Base-by-base conservation (phyloP, 2,888 invertebrate genomes). In the Rutpela maculata region DNA sequence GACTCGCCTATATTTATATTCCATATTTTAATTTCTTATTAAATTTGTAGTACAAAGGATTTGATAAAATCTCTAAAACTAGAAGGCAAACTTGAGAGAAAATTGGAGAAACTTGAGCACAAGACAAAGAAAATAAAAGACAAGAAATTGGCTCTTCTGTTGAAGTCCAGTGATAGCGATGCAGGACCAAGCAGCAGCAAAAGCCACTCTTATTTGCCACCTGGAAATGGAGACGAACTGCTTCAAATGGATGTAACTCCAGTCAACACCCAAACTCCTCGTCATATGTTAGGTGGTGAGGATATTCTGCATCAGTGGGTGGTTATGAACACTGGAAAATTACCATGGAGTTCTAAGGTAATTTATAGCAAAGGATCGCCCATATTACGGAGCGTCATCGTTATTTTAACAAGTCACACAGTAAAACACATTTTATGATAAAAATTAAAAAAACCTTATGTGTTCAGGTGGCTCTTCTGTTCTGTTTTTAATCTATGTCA, bases 51-150 rank as follows among this genome's bases (percentile, higher is more conserved):
- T 11, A 74, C 82, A 12, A 84, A 82, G 74, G 82, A 83, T 22
- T 62, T 83, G 11, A 43, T 82, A n/a, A 85, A 82, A 74, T 82
- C 85, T 0, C 59, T 85, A 18, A 89, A 87, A 79, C 81, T 87
- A 26, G 89, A 89, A 63, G 85, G 84, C 31, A 89, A 89, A 79
- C 77, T 89, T 10, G 89, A 89, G 76, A 86, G 84, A 15, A 89
- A 90, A 82, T 80, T 90, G 75, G 90, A 90, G 75, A 89, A 89
- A 77, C 80, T 90, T n/a, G 90, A 90, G 71, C 86, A 86, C 66
- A 90, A 90, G 80, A 88, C 90, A 0, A 87, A 88, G 74, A 89
- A 89, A 77, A 86, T 89, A 26, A 88, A 89, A 75, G 89, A 89
- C 67, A 90, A 89, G 80, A 89, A 90, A 81, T 70, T 86, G 76